A percentile compares a stretch with the other conserved stretches of the same genome.
These are phyloP conservation scores for Prionailurus viverrinus DNA, from an alignment of 2,113 vertebrate genomes.

Conservation along the genomic window DNA sequence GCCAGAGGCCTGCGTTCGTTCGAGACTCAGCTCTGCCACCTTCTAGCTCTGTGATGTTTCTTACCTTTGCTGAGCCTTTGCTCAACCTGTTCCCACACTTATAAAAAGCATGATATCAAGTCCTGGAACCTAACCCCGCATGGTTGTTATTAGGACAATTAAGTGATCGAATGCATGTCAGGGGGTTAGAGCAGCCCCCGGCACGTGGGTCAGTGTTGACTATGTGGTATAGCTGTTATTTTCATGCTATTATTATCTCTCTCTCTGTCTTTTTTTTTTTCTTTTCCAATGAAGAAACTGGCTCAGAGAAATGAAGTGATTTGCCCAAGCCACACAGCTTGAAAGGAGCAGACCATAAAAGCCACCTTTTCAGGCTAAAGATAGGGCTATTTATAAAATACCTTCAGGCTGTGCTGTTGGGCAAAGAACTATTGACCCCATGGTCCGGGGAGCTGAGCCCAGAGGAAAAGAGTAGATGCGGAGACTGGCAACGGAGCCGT, in stretches of 20 bases:
- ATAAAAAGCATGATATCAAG: not conserved
- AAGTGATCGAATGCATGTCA: no score
- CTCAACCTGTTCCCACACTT: not conserved
- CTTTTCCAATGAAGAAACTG: not conserved
- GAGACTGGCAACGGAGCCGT: not conserved
- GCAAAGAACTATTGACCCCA: not conserved
- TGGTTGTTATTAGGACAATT: not conserved
- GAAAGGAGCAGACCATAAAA: not conserved
- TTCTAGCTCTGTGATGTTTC: not conserved
- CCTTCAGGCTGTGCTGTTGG: not conserved
- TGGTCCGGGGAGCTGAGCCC: not conserved
- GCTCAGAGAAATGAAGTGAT: not conserved
- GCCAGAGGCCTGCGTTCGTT: not conserved
- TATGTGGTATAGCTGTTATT: not conserved
- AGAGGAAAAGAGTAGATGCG: not conserved
- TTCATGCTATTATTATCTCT: not conserved
- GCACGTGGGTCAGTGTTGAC: not conserved
- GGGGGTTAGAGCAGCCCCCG: not conserved
- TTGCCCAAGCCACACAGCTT: constrained; percentile 3
- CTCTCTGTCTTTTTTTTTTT: not conserved
- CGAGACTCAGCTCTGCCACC: not conserved
- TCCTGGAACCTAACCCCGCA: not conserved
- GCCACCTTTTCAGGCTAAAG: not conserved
- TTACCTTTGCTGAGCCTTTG: not conserved
- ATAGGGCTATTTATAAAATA: not conserved